Evolutionary conservation across 2,888 invertebrate genomes (phyloP).

Genomic region (Trisateles emortualis): DNA sequence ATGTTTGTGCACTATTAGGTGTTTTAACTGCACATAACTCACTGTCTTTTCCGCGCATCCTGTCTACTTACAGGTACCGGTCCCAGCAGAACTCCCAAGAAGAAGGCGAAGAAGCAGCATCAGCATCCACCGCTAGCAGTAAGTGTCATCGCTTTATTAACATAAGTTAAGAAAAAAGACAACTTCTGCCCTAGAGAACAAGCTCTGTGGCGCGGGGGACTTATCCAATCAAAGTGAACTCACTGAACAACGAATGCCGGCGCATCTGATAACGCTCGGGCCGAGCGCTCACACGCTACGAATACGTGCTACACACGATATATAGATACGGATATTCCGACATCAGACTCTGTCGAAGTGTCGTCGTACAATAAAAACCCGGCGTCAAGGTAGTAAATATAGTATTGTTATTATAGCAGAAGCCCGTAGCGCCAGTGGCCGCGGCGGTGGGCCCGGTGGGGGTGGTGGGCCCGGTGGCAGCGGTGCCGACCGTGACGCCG

Average conservation of each 20-base stretch:
- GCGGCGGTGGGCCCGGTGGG: conserved; percentile 46
- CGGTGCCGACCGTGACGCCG: background rate
- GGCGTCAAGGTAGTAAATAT: too few relatives aligned
- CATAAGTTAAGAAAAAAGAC: too few relatives aligned
- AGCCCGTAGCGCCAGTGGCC: conserved; percentile 49
- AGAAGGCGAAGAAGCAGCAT: conserved; percentile 77
- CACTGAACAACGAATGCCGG: too few relatives aligned
- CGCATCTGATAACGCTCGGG: too few relatives aligned
- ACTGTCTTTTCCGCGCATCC: conserved; percentile 23
- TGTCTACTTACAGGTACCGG: conserved; percentile 69
- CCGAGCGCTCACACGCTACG: too few relatives aligned
- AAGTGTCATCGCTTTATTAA: conserved; percentile 65
- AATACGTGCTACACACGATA: too few relatives aligned
- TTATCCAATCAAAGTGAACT: too few relatives aligned
- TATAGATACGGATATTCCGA: too few relatives aligned
- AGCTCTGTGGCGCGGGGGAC: too few relatives aligned
- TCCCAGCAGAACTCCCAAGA: conserved; percentile 76
- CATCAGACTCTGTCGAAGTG: too few relatives aligned
- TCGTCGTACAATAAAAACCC: too few relatives aligned
- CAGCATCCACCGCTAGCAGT: conserved; percentile 72
- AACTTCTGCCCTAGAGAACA: too few relatives aligned
- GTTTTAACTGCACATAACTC: conserved; percentile 1
- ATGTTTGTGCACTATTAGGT: conserved; percentile 22
- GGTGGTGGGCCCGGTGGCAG: conserved; percentile 33
- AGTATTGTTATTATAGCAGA: conserved; percentile 52